Conservation (phyloP, 2,113 vertebrate species). For the Azemiops feae region DNA sequence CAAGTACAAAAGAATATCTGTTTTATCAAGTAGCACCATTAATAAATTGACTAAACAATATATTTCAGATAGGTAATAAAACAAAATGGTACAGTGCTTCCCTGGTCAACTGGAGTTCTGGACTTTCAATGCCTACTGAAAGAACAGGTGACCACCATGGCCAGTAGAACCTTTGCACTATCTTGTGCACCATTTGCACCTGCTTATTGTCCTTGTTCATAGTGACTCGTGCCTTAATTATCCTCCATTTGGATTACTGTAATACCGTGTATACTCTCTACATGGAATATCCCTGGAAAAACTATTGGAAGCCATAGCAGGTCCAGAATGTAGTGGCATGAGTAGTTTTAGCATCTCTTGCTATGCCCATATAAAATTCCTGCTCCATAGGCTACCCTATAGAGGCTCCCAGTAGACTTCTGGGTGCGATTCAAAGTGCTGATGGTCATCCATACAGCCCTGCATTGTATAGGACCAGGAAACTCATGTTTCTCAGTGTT, state of each 20-base stretch:
- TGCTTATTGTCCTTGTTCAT: neutral
- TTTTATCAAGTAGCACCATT: slow-evolving; percentile 62
- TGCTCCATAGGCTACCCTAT: neutral
- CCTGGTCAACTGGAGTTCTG: neutral
- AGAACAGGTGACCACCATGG: neutral
- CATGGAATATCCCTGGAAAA: neutral
- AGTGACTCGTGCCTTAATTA: neutral
- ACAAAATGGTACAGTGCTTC: slow-evolving; percentile 49
- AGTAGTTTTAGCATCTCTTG: neutral
- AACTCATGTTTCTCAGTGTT: neutral
- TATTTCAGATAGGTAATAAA: slow-evolving; percentile 64
- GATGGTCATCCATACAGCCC: neutral
- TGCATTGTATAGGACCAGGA: neutral
- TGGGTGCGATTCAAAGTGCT: neutral
- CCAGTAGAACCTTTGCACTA: neutral
- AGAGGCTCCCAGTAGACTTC: neutral
- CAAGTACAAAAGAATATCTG: slow-evolving; percentile 67
- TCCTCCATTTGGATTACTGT: neutral
- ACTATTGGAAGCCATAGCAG: neutral
- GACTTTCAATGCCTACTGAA: neutral
- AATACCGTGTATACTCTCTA: neutral
- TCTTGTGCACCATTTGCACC: neutral
- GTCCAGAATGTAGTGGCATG: neutral
- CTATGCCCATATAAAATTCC: neutral
- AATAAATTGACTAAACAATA: slow-evolving; percentile 68